phyloP scores from a whole-genome alignment of 2,113 vertebrate species.

The Damaliscus lunatus region DNA sequence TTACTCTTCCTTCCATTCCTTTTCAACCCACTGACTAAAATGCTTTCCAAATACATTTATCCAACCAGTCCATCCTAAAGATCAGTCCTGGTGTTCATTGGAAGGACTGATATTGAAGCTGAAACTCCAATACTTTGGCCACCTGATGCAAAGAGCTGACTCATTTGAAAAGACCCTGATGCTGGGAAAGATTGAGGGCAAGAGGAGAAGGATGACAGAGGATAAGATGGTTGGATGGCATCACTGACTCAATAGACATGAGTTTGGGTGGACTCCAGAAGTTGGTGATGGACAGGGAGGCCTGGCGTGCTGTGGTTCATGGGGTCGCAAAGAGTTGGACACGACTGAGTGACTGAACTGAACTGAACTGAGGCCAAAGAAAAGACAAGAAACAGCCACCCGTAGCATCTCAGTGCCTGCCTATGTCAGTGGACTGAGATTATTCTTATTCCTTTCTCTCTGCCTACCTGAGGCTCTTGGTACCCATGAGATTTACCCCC shows the following conservation, averaged over 20 bases:
- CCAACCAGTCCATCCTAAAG: background rate
- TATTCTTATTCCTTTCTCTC: background rate
- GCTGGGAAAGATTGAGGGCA: background rate
- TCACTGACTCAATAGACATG: background rate
- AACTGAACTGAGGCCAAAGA: background rate
- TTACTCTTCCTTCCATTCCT: background rate
- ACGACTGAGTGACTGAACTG: background rate
- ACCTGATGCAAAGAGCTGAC: background rate
- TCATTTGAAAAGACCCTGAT: background rate
- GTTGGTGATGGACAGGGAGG: background rate
- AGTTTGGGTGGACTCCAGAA: background rate
- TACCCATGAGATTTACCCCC: background rate
- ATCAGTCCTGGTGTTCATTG: background rate
- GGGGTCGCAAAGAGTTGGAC: fast-evolving
- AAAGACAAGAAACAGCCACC: background rate
- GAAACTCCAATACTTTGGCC: background rate
- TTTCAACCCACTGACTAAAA: background rate
- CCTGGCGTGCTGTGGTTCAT: background rate
- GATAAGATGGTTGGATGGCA: background rate
- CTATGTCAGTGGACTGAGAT: background rate
- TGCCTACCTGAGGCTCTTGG: background rate
- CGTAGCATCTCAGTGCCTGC: background rate
- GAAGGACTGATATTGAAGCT: background rate
- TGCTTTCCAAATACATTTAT: background rate
- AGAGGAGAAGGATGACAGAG: background rate